Evolutionary conservation across 2,113 vertebrate species (phyloP), one percentile per base, ranked within the genome.

Genomic region (Albula goreensis): DNA sequence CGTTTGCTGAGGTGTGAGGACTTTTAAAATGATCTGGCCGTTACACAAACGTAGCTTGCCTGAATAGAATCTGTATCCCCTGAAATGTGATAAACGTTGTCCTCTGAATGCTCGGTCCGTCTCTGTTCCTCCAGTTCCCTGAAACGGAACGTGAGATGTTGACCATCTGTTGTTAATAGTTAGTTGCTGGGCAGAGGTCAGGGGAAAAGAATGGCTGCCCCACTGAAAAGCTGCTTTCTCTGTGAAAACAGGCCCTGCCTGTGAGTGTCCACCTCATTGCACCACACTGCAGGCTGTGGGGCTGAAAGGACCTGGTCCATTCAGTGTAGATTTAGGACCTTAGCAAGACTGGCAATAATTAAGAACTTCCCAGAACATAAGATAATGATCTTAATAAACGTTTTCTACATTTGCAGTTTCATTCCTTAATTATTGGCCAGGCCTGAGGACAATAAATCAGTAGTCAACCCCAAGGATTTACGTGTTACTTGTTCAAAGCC

Each of bases 101-200:
- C 60, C 52, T 85, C 60, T 78, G 52, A 60, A 79, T 57, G 60
- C 70, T 80, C 22, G 19, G 81, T 49, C 78, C 22, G 15, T 15
- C 57, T 60, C 77, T 25, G 63, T 78, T 87, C 83, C 49, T 85
- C 85, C 81, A 89, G 81, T 31, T 88, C 53, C 41, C 1, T 81
- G 85, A 50, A 74, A 31, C 85, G 80, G 87, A 89, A 86, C 88
- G 85, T 87, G 25, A 63, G 85, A 89, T 78, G 50, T 50, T 89
- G 53, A 87, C 78, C 81, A 78, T 89, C 85, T 88, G 78, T 85
- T 85, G 63, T 91, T 86, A 85, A 49, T 89, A 81, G 88, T 90
- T 50, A 60, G 86, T 86, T 89, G 88, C 83, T 88, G 85, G 83
- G 78, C 84, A 89, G 80, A 89, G 82, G 90, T 87, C 81, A 87